These are phyloP conservation scores for Ptyas mucosa DNA, from an alignment of 2,113 vertebrate species.

Conservation along the genomic window DNA sequence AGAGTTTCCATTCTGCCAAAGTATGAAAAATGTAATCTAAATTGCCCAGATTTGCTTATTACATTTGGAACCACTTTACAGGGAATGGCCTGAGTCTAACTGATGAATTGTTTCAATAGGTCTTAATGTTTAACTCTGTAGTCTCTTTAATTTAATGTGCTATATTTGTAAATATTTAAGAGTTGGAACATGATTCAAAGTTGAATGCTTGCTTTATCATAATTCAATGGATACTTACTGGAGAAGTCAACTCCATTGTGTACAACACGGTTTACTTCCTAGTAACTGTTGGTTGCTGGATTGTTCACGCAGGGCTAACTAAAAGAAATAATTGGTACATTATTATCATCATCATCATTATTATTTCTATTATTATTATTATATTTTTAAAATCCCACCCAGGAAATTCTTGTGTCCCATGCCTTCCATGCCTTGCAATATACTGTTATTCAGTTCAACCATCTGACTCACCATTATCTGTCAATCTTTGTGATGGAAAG, in stretches of 20 bases:
- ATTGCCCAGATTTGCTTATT: background rate
- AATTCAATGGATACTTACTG: background rate
- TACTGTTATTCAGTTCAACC: background rate
- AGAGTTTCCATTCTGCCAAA: background rate
- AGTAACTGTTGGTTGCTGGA: background rate
- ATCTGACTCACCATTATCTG: background rate
- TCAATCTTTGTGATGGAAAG: conserved; percentile 5
- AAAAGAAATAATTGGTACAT: background rate
- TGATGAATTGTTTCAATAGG: background rate
- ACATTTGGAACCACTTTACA: background rate
- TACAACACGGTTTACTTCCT: background rate
- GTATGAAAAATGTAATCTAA: background rate
- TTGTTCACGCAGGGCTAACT: background rate
- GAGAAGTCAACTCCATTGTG: background rate
- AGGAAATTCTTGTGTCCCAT: background rate
- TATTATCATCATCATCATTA: no score
- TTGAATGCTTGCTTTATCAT: background rate
- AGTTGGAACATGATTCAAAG: background rate
- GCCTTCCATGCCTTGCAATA: background rate
- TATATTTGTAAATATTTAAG: background rate
- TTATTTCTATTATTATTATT: background rate
- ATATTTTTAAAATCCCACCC: background rate
- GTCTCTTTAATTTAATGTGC: background rate
- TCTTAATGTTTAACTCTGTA: background rate
- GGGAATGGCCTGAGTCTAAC: background rate